Percentiles rank a stretch among this genome's conserved stretches.
Evolutionary conservation across 2,797 vertebrate genomes (phyloP).

Genomic region (Sebastes melanostomus): DNA sequence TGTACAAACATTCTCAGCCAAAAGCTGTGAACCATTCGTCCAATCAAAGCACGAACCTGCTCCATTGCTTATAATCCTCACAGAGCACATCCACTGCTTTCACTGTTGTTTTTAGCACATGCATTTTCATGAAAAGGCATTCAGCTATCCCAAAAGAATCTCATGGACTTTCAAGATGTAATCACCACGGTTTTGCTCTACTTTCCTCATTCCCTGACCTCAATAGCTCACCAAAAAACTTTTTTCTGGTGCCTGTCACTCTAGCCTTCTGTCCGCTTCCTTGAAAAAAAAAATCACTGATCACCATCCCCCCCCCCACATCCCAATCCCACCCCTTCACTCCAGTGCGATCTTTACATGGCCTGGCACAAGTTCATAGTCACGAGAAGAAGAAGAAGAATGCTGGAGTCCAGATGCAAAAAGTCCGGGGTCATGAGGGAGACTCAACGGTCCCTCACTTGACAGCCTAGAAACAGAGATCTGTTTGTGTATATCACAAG

Average conservation of each 20-base stretch:
- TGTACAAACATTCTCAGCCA: not conserved
- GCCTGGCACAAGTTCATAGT: slow-evolving; percentile 56
- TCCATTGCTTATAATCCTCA: not conserved
- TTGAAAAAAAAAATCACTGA: not conserved
- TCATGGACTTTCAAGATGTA: slow-evolving; percentile 64
- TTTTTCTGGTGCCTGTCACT: slow-evolving; percentile 36
- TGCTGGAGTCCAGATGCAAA: slow-evolving; percentile 17
- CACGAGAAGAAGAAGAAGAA: slow-evolving; percentile 19
- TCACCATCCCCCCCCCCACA: not conserved
- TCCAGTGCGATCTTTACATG: slow-evolving; percentile 50
- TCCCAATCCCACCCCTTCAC: slow-evolving; percentile 34
- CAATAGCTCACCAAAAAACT: slow-evolving; percentile 55
- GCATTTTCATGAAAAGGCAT: slow-evolving; percentile 43
- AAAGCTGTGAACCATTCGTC: not conserved
- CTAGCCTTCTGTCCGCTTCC: slow-evolving; percentile 15
- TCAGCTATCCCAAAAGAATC: slow-evolving; percentile 45
- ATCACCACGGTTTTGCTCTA: slow-evolving; percentile 69
- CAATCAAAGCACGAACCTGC: slow-evolving; percentile 2
- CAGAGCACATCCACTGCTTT: not conserved
- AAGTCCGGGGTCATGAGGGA: slow-evolving; percentile 50
- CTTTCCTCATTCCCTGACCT: slow-evolving; percentile 73
- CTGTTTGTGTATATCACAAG: slow-evolving; percentile 64
- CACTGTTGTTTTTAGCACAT: slow-evolving; percentile 34
- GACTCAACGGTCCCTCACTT: slow-evolving; percentile 25
- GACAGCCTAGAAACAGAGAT: slow-evolving; percentile 63